Conservation (phyloP, 23 tunicate genomes). For the Ciona savignyi region DNA sequence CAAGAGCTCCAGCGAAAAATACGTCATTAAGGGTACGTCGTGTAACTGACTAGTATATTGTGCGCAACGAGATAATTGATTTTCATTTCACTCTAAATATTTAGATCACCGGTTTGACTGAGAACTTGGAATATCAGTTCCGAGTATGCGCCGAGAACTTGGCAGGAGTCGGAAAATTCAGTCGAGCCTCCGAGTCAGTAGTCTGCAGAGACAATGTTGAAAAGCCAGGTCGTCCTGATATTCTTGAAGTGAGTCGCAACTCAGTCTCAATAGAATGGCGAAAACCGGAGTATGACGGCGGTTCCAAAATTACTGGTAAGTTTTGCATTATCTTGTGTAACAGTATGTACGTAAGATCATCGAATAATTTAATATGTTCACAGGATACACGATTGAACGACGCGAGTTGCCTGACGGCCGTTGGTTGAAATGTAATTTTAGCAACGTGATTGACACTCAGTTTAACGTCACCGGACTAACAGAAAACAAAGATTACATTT, state of each 20-base stretch:
- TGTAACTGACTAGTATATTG: no score
- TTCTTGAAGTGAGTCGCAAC: no score
- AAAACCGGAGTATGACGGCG: slow-evolving; percentile 78
- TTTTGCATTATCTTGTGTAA: neutral
- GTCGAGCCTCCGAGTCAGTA: slow-evolving; percentile 65
- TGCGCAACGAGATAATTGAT: no score
- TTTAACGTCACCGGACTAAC: slow-evolving; percentile 59
- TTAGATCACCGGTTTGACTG: slow-evolving; percentile 57
- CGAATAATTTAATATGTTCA: no score
- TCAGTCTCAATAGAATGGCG: slow-evolving; percentile 54
- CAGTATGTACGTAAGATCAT: no score
- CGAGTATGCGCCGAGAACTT: slow-evolving; percentile 93
- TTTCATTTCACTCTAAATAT: no score
- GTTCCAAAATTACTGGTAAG: slow-evolving; percentile 79
- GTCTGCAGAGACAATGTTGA: no score
- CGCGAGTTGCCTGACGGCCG: slow-evolving; percentile 87
- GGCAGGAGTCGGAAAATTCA: slow-evolving; percentile 69
- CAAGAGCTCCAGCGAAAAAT: slow-evolving; percentile 27
- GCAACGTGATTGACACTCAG: slow-evolving; percentile 56
- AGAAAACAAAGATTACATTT: slow-evolving; percentile 61
- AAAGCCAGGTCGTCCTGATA: slow-evolving; percentile 61
- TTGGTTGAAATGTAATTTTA: slow-evolving; percentile 89
- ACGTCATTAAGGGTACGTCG: no score
- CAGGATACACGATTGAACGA: slow-evolving; percentile 75
- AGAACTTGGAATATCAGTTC: slow-evolving; percentile 82